phyloP scores from a whole-genome alignment of 2,888 invertebrate species.

The Lasioglossum lativentre region DNA sequence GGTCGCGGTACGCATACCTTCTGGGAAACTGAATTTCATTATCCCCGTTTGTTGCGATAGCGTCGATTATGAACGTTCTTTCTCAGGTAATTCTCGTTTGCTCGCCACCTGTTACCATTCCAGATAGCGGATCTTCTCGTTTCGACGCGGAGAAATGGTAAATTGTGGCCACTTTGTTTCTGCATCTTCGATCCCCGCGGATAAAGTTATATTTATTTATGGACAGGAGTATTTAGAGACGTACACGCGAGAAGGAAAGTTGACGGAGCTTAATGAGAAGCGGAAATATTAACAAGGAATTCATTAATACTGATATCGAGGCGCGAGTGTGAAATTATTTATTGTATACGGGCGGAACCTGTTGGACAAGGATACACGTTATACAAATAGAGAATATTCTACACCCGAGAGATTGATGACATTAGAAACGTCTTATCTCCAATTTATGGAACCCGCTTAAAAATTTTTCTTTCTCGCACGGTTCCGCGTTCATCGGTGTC shows the following conservation, averaged over 20 bases:
- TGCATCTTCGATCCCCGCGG: background rate
- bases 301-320: background rate
- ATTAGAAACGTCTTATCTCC: background rate
- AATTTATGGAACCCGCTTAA: background rate
- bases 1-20: background rate
- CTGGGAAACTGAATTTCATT: constrained; percentile 11
- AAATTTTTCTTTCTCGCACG: background rate
- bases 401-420: too few relatives aligned
- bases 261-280: background rate
- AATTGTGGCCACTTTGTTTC: background rate
- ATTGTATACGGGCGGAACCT: background rate
- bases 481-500: background rate
- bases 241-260: background rate
- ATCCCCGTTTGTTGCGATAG: constrained; percentile 3
- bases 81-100: constrained; percentile 9
- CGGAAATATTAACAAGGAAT: background rate
- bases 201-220: background rate
- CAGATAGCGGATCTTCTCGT: background rate
- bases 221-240: background rate
- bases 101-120: constrained; percentile 4
- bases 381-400: too few relatives aligned
- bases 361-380: background rate
- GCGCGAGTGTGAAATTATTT: background rate
- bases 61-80: constrained; percentile 13
- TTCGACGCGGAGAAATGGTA: background rate